Evolutionary conservation across 2,888 invertebrate species (phyloP).

Genomic region (Craniophora ligustri): DNA sequence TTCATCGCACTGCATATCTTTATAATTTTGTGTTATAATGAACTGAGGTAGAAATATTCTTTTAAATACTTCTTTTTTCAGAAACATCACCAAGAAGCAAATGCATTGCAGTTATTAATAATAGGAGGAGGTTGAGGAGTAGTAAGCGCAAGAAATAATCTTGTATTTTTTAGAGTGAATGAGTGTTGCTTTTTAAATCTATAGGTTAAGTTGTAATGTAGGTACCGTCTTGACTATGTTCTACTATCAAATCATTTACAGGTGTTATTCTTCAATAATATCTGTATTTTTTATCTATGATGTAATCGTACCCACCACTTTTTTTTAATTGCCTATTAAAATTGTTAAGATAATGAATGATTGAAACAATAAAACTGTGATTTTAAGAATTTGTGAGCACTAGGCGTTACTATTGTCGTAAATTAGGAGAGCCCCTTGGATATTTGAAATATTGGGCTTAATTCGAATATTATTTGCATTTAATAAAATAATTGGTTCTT

Average conservation of each 20-base stretch:
- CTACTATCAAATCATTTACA: constrained; percentile 16
- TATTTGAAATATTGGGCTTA: constrained; percentile 17
- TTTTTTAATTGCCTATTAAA: constrained; percentile 26
- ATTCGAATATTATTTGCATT: constrained; percentile 53
- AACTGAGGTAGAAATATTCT: too few relatives aligned
- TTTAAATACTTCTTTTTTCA: constrained; percentile 56
- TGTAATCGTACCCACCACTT: constrained; percentile 47
- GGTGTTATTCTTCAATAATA: constrained; percentile 22
- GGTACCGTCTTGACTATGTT: constrained; percentile 42
- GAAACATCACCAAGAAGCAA: constrained; percentile 63
- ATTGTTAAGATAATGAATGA: constrained; percentile 32
- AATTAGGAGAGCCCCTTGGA: constrained; percentile 13
- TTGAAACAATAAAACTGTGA: constrained; percentile 55
- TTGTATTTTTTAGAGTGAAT: constrained; percentile 12
- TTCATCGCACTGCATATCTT: too few relatives aligned
- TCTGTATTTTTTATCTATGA: constrained; percentile 20
- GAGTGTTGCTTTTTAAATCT: constrained; percentile 41
- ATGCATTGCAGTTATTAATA: constrained; percentile 57
- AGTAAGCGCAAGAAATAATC: constrained; percentile 69
- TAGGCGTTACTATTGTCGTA: constrained; percentile 27
- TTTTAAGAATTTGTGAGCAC: constrained; percentile 45
- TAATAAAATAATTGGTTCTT: constrained; percentile 37
- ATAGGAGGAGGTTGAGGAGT: constrained; percentile 74
- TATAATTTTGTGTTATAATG: too few relatives aligned
- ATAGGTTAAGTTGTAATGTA: constrained; percentile 51